A percentile compares a stretch with the other conserved stretches of the same genome.
phyloP scores from a whole-genome alignment of 2,797 vertebrate genomes.

The Silurus aristotelis region DNA sequence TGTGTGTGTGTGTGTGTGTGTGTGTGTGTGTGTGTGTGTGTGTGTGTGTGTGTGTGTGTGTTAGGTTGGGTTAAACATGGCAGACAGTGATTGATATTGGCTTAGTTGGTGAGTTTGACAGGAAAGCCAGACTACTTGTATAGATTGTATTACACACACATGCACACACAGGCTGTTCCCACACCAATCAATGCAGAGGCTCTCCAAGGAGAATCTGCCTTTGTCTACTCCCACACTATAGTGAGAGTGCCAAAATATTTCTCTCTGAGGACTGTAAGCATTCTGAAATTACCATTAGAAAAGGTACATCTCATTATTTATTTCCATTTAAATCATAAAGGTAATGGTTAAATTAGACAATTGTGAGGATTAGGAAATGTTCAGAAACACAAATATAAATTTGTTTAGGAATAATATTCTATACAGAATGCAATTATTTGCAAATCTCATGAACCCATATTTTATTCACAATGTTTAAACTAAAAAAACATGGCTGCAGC shows the following conservation, averaged over 20 bases:
- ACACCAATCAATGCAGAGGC: constrained; percentile 59
- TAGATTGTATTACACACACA: constrained; percentile 26
- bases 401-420: not conserved
- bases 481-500: no score
- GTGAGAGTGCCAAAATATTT: constrained; percentile 36
- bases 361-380: not conserved
- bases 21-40: constrained; percentile 14
- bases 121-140: constrained; percentile 37
- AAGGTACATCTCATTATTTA: not conserved
- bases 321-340: not conserved
- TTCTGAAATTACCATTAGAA: constrained; percentile 19
- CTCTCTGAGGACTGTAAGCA: constrained; percentile 26
- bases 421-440: no score
- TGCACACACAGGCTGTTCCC: constrained; percentile 47
- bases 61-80: not conserved
- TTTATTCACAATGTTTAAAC: no score
- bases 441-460: no score
- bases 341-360: not conserved
- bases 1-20: not conserved
- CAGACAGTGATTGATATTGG: constrained; percentile 40
- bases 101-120: constrained; percentile 36
- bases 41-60: constrained; percentile 30
- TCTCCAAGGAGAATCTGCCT: constrained; percentile 53
- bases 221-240: constrained; percentile 46
- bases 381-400: not conserved